phyloP scores from a whole-genome alignment of 2,888 invertebrate species.

The Germaria angustata region DNA sequence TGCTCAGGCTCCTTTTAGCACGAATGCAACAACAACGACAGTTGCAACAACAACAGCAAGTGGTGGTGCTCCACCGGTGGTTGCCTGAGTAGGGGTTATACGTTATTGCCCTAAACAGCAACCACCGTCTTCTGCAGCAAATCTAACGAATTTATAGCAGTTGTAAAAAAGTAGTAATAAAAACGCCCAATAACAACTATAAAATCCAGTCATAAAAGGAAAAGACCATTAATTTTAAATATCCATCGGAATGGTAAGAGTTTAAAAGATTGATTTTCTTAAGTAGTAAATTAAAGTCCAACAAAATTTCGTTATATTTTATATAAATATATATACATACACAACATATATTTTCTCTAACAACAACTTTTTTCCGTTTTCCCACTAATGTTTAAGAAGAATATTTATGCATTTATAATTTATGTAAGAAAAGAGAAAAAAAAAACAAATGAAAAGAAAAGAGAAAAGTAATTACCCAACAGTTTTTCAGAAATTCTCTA shows the following conservation, averaged over 20 bases:
- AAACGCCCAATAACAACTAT: background rate
- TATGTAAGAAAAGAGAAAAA: background rate
- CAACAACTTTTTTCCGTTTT: background rate
- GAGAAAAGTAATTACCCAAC: background rate
- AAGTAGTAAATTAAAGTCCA: background rate
- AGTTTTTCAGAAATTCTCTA: background rate
- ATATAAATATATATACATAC: background rate
- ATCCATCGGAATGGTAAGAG: conserved; percentile 37
- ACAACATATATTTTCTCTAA: background rate
- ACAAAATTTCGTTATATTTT: conserved; percentile 14
- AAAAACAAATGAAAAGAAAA: background rate
- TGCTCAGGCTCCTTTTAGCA: background rate
- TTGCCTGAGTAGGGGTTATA: conserved; percentile 78
- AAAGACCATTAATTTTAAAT: conserved; percentile 35
- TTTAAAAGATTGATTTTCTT: conserved; percentile 32
- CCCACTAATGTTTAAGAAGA: conserved; percentile 10
- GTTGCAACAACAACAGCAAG: conserved; percentile 32
- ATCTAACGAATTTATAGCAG: conserved; percentile 76
- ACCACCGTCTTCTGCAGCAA: conserved; percentile 48
- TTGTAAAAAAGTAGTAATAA: conserved; percentile 60
- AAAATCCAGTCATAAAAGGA: background rate
- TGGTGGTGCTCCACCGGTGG: conserved; percentile 73
- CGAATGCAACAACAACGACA: conserved; percentile 44
- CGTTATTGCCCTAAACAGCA: conserved; percentile 76
- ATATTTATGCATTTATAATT: conserved; percentile 54